phyloP scores from a whole-genome alignment of 2,797 vertebrate species.

The Microctenopoma lineatum region DNA sequence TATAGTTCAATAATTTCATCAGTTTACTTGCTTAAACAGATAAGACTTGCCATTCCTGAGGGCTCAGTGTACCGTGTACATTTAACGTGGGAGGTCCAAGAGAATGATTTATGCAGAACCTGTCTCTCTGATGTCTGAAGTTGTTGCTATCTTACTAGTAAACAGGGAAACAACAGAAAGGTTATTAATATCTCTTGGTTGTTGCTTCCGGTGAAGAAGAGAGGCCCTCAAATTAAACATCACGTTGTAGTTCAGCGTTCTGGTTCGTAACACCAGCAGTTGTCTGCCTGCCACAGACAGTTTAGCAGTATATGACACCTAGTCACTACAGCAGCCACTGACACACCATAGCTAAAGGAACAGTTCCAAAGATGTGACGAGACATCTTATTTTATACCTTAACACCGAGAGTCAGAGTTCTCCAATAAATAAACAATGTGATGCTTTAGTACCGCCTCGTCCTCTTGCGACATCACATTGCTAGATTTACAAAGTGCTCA shows the following conservation, averaged over 20 bases:
- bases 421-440: slow-evolving; percentile 67
- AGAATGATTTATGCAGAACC: slow-evolving; percentile 24
- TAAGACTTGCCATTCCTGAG: slow-evolving; percentile 59
- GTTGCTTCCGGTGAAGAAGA: slow-evolving; percentile 29
- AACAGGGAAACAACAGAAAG: slow-evolving; percentile 43
- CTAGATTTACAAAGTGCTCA: slow-evolving; percentile 81
- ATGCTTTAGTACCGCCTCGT: slow-evolving; percentile 49
- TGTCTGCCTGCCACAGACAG: slow-evolving; percentile 23
- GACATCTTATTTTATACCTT: slow-evolving; percentile 42
- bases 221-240: slow-evolving; percentile 34
- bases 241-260: slow-evolving; percentile 14
- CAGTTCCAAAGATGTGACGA: slow-evolving; percentile 50
- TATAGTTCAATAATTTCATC: not conserved
- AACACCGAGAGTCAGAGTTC: slow-evolving; percentile 59
- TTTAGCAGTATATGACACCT: slow-evolving; percentile 46
- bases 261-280: slow-evolving; percentile 27
- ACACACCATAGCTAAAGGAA: slow-evolving; percentile 60
- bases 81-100: slow-evolving; percentile 56
- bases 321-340: slow-evolving; percentile 62
- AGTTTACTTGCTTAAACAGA: slow-evolving; percentile 25
- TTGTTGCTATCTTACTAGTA: slow-evolving; percentile 49
- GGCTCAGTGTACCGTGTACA: slow-evolving; percentile 34
- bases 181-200: slow-evolving; percentile 29
- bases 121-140: slow-evolving; percentile 26
- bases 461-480: slow-evolving; percentile 52